These are phyloP conservation scores for Leucoptera coffeella DNA, from an alignment of 2,888 invertebrate species.

Conservation along the genomic window DNA sequence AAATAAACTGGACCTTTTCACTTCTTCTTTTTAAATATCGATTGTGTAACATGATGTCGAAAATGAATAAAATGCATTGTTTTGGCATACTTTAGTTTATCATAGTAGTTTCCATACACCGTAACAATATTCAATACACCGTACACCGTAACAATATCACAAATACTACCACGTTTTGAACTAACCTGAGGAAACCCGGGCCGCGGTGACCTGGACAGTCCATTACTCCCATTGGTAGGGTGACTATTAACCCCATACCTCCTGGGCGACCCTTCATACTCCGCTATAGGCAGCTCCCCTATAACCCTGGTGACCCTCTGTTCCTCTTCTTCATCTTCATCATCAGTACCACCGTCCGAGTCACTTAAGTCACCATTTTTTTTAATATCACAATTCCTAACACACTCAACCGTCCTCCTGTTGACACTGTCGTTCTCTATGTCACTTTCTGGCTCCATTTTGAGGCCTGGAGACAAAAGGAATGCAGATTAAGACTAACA, in stretches of 20 bases:
- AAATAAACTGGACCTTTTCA: no score
- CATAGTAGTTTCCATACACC: no score
- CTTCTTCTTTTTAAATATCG: no score
- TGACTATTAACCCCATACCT: slow-evolving; percentile 74
- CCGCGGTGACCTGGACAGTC: slow-evolving; percentile 65
- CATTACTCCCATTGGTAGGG: slow-evolving; percentile 40
- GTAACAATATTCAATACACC: no score
- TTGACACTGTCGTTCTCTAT: slow-evolving; percentile 45
- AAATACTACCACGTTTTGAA: slow-evolving; percentile 84
- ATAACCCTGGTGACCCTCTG: slow-evolving; percentile 61
- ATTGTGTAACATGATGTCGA: no score
- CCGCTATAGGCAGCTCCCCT: slow-evolving; percentile 84
- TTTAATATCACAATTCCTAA: slow-evolving; percentile 44
- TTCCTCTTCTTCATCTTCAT: slow-evolving; percentile 32
- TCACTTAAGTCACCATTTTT: slow-evolving; percentile 22
- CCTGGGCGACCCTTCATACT: slow-evolving; percentile 86
- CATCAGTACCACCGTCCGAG: slow-evolving; percentile 13
- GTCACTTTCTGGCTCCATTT: slow-evolving; percentile 48
- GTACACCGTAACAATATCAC: slow-evolving; percentile 46
- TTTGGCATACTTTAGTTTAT: no score
- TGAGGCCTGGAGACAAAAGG: slow-evolving; percentile 50
- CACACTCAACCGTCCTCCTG: slow-evolving; percentile 45
- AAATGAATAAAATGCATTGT: no score
- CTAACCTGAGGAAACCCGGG: slow-evolving; percentile 85
- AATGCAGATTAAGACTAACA: no score